A percentile compares a stretch with the other conserved stretches of the same genome.
These are phyloP conservation scores for Mesocentrotus franciscanus DNA, from an alignment of 53 echinoderm and acorn worm species.

Conservation along the genomic window DNA sequence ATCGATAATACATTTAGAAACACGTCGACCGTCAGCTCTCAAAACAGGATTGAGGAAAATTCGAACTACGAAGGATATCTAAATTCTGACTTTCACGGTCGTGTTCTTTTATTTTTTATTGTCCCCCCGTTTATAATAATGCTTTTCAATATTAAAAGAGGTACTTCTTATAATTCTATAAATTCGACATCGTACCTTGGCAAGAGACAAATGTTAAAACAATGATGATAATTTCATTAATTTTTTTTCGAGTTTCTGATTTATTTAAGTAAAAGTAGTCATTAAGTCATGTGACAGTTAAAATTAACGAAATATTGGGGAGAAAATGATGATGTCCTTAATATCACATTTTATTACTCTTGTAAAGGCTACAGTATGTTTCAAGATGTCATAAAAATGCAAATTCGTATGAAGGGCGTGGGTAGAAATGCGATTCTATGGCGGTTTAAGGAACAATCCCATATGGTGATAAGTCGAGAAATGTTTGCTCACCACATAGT, in stretches of 20 bases:
- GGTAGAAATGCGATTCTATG: not conserved
- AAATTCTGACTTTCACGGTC: not conserved
- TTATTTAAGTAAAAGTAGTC: too few species aligned
- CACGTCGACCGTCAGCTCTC: not conserved
- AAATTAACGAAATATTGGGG: too few species aligned
- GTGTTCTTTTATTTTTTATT: too few species aligned
- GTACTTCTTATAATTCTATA: too few species aligned
- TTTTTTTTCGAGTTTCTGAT: too few species aligned
- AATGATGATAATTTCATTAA: too few species aligned
- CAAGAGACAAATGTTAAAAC: too few species aligned
- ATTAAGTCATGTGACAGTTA: too few species aligned
- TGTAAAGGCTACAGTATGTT: not conserved
- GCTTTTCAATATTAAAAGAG: too few species aligned
- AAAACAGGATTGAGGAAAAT: not conserved
- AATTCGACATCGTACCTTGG: not conserved
- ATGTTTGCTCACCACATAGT: slow-evolving; percentile 43
- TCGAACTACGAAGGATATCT: not conserved
- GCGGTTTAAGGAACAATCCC: slow-evolving; percentile 14
- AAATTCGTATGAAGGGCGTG: not conserved
- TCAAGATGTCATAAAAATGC: not conserved
- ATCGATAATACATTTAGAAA: slow-evolving; percentile 33
- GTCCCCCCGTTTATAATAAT: too few species aligned
- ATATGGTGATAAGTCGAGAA: slow-evolving; percentile 31
- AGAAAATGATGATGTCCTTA: too few species aligned
- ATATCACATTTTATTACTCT: too few species aligned